phyloP scores from a whole-genome alignment of 2,888 invertebrate genomes.

The Tenthredo livida region DNA sequence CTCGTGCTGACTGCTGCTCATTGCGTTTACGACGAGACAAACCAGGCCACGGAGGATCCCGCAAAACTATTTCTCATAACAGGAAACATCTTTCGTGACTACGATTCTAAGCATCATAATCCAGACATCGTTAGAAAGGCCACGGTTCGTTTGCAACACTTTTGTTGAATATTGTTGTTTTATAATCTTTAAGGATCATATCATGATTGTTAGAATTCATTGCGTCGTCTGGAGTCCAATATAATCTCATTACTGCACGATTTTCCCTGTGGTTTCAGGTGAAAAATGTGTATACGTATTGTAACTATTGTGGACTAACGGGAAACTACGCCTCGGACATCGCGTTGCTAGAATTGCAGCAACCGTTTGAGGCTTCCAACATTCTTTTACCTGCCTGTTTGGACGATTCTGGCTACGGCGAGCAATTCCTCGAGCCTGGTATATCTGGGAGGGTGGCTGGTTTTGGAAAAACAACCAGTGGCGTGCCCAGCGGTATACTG shows the following conservation, averaged over 20 bases:
- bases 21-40: constrained; percentile 73
- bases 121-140: constrained; percentile 63
- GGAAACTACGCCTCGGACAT: constrained; percentile 73
- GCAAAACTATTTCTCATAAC: constrained; percentile 67
- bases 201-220: background rate
- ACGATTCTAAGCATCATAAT: constrained; percentile 65
- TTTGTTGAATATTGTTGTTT: background rate
- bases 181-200: background rate
- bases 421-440: constrained; percentile 66
- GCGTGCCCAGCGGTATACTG: constrained; percentile 67
- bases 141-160: constrained; percentile 59
- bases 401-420: constrained; percentile 62
- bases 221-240: background rate
- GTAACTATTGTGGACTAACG: constrained; percentile 68
- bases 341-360: constrained; percentile 69
- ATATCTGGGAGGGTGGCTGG: constrained; percentile 72
- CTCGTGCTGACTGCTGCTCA: constrained; percentile 77
- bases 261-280: constrained; percentile 65
- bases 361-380: constrained; percentile 67
- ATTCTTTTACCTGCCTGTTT: constrained; percentile 70
- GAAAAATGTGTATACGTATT: constrained; percentile 67
- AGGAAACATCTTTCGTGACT: constrained; percentile 74
- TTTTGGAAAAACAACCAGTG: constrained; percentile 72
- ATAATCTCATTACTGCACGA: background rate
- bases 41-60: constrained; percentile 59